phyloP scores from a whole-genome alignment of 2,797 vertebrate genomes.

The Rhynchotus rufescens region DNA sequence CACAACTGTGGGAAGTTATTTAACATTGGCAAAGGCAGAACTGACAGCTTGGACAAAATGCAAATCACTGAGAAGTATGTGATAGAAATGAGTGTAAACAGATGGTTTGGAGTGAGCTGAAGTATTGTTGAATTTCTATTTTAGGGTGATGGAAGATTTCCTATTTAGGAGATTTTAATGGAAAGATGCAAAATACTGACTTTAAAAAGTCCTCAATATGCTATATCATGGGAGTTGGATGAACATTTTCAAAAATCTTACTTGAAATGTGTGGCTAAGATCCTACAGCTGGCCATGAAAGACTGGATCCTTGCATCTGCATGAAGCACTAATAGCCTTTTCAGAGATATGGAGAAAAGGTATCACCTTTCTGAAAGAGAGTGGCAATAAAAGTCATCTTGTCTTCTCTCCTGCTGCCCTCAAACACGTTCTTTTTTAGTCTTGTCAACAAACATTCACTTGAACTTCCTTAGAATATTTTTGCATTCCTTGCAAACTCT shows the following conservation, averaged over 20 bases:
- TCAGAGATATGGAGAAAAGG: not conserved
- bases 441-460: not conserved
- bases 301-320: not conserved
- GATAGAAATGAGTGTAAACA: slow-evolving; percentile 70
- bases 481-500: not conserved
- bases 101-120: slow-evolving; percentile 68
- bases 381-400: not conserved
- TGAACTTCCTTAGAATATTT: not conserved
- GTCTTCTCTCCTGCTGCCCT: not conserved
- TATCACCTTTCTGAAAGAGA: not conserved
- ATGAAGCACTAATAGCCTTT: not conserved
- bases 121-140: slow-evolving; percentile 66
- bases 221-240: not conserved
- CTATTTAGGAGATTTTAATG: slow-evolving; percentile 23
- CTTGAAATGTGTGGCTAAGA: not conserved
- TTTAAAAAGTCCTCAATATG: not conserved
- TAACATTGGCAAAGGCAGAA: slow-evolving; percentile 61
- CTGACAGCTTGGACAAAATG: slow-evolving; percentile 70
- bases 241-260: not conserved
- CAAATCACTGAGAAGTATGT: slow-evolving; percentile 63
- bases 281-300: not conserved
- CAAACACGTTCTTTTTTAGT: not conserved
- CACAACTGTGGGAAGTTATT: slow-evolving; percentile 48
- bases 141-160: slow-evolving; percentile 43
- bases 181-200: slow-evolving; percentile 10